phyloP scores from a whole-genome alignment of 2,797 vertebrate species.

The Fringilla coelebs region DNA sequence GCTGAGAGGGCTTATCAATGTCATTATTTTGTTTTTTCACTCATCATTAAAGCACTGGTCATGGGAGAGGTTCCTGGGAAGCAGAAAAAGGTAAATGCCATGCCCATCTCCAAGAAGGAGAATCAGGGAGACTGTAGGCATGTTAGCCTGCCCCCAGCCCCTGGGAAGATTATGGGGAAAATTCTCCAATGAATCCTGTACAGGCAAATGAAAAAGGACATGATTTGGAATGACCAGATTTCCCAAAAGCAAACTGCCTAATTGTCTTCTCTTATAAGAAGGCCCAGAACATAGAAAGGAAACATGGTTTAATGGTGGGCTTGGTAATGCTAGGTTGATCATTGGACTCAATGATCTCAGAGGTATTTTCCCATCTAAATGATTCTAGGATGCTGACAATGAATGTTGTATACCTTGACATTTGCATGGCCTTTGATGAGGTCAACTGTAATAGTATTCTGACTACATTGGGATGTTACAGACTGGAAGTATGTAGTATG shows the following conservation, averaged over 20 bases:
- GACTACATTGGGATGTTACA: not conserved
- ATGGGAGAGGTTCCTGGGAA: not conserved
- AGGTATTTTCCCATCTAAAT: not conserved
- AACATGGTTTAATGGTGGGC: not conserved
- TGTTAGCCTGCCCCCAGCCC: not conserved
- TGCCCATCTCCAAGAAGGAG: not conserved
- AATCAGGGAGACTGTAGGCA: accelerated
- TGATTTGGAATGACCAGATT: not conserved
- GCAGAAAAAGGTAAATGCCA: not conserved
- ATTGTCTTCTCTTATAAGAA: not conserved
- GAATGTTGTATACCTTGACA: not conserved
- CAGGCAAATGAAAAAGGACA: not conserved
- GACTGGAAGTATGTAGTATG: not conserved
- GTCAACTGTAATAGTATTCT: not conserved
- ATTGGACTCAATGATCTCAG: not conserved
- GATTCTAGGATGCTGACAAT: not conserved
- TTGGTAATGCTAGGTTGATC: not conserved
- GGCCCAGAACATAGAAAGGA: not conserved
- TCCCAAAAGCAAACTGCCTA: not conserved
- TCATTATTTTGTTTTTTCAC: not conserved
- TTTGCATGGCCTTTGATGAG: not conserved
- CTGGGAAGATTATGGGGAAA: not conserved
- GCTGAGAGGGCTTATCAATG: not conserved
- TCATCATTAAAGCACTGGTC: not conserved
- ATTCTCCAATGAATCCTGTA: not conserved